Base-by-base conservation (phyloP, 2,797 vertebrate genomes). In the Tenualosa ilisha region DNA sequence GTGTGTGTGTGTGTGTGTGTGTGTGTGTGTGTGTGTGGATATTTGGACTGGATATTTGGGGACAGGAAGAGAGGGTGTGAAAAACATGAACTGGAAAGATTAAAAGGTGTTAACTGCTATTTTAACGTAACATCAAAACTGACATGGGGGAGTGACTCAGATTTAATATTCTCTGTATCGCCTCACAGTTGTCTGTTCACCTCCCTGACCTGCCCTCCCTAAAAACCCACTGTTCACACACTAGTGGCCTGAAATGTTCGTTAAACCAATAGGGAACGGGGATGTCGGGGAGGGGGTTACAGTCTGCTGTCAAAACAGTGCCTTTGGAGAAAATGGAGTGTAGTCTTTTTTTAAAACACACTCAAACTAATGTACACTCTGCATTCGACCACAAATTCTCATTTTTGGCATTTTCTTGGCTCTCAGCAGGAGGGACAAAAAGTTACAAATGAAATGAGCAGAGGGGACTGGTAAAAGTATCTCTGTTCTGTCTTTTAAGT, bases 261-360 rank as follows among this genome's bases (percentile, higher is more conserved):
- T 43, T 40, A 17, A 89, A 91, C 88, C 88, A 86, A 89, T 87
- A 92, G 87, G 88, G 91, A 88, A 89, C 91, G 88, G 84, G 90
- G 90, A 12, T 51, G 50, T 88, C 90, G 22, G 22, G n/a, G 59
- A 22, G 92, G 92, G 53, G 56, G 84, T 9, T 85, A 88, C 91
- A 93, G 93, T 93, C 94, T 95, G 92, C 93, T 93, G 93, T 95
- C 93, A 87, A 94, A 93, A 95, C 94, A 94, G 96, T 96, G 96
- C 95, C 96, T 96, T 96, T 91, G 90, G 93, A 95, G 87, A 93
- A 93, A 92, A 92, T 93, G 91, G 94, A 92, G 95, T 96, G 95
- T 94, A 95, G 94, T 95, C 92, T 93, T 93, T 84, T 93, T 89
- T 85, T 93, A 89, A 91, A 93, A 90, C 92, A 92, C 90, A 89